Base-by-base conservation (phyloP, 2,797 vertebrate species). In the Sebastiscus tertius region DNA sequence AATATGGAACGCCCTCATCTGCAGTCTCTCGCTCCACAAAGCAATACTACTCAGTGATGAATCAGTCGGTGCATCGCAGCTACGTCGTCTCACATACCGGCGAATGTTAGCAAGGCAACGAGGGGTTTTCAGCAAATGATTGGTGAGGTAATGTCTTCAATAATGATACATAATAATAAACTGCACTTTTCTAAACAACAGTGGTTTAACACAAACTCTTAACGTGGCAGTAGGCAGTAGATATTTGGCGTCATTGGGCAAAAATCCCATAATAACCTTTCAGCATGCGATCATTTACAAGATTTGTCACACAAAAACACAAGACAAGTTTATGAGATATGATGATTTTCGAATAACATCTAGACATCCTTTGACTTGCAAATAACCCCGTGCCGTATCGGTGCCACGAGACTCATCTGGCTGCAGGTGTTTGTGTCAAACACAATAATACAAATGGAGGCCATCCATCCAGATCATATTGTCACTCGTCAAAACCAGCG, bases 341-440 rank as follows among this genome's bases (percentile, higher is more conserved):
- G 39, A 42, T 42, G 39, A 29, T 29, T 29, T 49, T 49, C 16
- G 8, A 26, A 56, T 56, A 0, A 56, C 14, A 24, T 24, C 54
- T 55, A 22, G n/a, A 22, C n/a, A 22, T 55, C 54, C 54, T 12
- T 55, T 24, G 2, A 55, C 22, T 22, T 55, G 24, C 5, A 26
- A 14, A 58, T 26, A 27, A 13, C 6, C 22, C 12, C 8, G 18
- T 29, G 42, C 42, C 2, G 9, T 11, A 11, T 60, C 3, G 3
- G 36, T 46, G 29, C 52, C 39, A 16, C 2, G 6, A 42, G 33
- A 39, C 18, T 70, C 75, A 36, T 22, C 39, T 52, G 65, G 42
- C 42, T 42, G 64, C 78, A 33, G 58, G 58, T 63, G 65, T 80
- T 34, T 69, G 42, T 69, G 36, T 39, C 36, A 39, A 39, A 39